Conservation (phyloP, 2,797 vertebrate species). For the Enteromius viviparus region DNA sequence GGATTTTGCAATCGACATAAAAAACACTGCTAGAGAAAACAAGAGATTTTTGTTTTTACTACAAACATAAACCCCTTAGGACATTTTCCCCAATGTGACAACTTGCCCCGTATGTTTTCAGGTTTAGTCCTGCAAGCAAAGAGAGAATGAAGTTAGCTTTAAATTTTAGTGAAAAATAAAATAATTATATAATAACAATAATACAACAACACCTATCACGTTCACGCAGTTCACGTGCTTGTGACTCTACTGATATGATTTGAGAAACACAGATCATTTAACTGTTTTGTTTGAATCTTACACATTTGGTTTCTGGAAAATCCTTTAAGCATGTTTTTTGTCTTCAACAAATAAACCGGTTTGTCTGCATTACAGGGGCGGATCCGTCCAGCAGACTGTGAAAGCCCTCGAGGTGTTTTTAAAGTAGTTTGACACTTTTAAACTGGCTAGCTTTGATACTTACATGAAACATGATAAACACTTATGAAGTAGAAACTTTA, state of each 20-base stretch:
- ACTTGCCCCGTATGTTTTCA: background rate
- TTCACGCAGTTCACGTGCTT: background rate
- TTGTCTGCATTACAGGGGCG: conserved; percentile 10
- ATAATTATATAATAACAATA: no score
- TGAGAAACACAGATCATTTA: background rate
- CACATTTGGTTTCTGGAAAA: background rate
- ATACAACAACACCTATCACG: background rate
- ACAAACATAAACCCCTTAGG: background rate
- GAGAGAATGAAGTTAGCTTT: background rate
- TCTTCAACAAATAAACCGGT: background rate
- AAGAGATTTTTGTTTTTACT: background rate
- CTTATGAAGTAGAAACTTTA: background rate
- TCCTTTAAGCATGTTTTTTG: background rate
- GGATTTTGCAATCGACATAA: background rate
- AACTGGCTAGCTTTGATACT: background rate
- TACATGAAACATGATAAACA: background rate
- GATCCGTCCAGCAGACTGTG: background rate
- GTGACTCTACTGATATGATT: background rate
- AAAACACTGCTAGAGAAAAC: background rate
- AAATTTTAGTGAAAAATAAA: background rate
- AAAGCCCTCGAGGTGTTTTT: background rate
- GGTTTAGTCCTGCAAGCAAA: conserved; percentile 1
- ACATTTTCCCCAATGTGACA: background rate
- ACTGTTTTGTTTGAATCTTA: background rate
- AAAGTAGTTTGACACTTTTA: background rate